Percentiles rank a stretch among this genome's conserved stretches.
phyloP scores from a whole-genome alignment of 2,113 vertebrate species.

The Perccottus glenii region DNA sequence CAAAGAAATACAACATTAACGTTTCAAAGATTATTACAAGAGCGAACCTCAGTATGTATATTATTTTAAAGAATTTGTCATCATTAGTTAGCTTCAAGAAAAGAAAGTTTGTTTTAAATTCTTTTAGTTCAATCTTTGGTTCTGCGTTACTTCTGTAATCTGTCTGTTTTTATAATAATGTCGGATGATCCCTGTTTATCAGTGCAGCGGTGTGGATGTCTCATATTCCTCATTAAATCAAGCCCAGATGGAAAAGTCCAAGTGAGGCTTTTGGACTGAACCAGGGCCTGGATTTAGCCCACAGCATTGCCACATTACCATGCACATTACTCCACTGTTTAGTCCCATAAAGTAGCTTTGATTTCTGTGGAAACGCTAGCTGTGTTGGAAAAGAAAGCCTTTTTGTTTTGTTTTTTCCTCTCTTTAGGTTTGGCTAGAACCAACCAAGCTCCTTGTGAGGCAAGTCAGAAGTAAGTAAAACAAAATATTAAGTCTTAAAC shows the following conservation, averaged over 20 bases:
- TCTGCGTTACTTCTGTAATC: background rate
- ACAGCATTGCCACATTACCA: slow-evolving; percentile 7
- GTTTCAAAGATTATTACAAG: background rate
- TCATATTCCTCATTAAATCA: slow-evolving; percentile 69
- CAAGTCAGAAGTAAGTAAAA: slow-evolving; percentile 92
- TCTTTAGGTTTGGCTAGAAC: slow-evolving; percentile 93
- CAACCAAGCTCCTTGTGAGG: slow-evolving; percentile 87
- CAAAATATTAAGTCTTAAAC: background rate
- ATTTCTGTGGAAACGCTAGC: background rate
- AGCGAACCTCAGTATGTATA: background rate
- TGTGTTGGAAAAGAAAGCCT: background rate
- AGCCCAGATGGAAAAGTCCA: slow-evolving; percentile 62
- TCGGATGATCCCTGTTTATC: slow-evolving; percentile 37
- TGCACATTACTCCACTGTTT: background rate
- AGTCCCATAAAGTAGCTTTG: background rate
- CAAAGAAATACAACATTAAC: too few species aligned
- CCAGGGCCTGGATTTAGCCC: background rate
- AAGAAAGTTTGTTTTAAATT: background rate
- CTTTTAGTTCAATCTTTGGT: background rate
- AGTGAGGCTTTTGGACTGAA: slow-evolving; percentile 12
- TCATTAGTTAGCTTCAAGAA: background rate
- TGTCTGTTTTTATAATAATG: slow-evolving; percentile 7
- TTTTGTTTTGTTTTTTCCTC: background rate
- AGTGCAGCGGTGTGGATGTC: slow-evolving; percentile 34
- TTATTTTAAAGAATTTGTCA: too few species aligned